A percentile compares a stretch with the other conserved stretches of the same genome.
These are phyloP conservation scores for Moxostoma hubbsi DNA, from an alignment of 2,797 vertebrate species.

Conservation along the genomic window DNA sequence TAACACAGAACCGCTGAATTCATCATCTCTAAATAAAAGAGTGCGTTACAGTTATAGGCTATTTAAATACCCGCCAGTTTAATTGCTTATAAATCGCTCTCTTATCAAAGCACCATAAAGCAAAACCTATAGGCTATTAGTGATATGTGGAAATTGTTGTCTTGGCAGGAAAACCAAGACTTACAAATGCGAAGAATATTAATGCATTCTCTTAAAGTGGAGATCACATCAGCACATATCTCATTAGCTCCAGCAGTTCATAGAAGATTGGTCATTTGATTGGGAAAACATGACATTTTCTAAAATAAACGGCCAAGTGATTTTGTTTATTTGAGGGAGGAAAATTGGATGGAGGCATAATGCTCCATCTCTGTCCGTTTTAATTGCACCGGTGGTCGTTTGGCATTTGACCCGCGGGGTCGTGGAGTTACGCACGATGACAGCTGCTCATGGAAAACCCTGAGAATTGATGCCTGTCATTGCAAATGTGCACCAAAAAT, in stretches of 20 bases:
- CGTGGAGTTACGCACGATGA: slow-evolving; percentile 72
- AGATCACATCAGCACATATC: background rate
- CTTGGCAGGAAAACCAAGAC: background rate
- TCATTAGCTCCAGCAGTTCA: background rate
- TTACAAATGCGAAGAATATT: background rate
- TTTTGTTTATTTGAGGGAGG: slow-evolving; percentile 56
- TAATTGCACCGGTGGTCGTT: slow-evolving; percentile 78
- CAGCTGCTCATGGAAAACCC: slow-evolving; percentile 56
- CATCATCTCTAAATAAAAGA: no score
- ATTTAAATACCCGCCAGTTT: no score
- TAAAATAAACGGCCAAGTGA: slow-evolving; percentile 1
- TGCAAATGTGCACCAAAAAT: background rate
- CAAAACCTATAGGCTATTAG: background rate
- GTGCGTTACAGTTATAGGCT: no score
- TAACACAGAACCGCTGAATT: no score
- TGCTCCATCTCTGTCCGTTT: slow-evolving; percentile 72
- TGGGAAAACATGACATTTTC: slow-evolving; percentile 7
- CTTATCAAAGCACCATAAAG: background rate
- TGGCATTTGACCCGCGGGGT: slow-evolving; percentile 79
- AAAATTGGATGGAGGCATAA: slow-evolving; percentile 64
- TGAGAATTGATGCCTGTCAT: slow-evolving; percentile 21
- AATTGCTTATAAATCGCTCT: no score
- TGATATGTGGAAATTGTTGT: background rate
- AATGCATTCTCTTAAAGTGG: background rate
- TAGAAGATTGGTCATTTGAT: background rate